These are phyloP conservation scores for Rhinolophus ferrumequinum DNA, from an alignment of 2,113 vertebrate genomes.

Conservation along the genomic window DNA sequence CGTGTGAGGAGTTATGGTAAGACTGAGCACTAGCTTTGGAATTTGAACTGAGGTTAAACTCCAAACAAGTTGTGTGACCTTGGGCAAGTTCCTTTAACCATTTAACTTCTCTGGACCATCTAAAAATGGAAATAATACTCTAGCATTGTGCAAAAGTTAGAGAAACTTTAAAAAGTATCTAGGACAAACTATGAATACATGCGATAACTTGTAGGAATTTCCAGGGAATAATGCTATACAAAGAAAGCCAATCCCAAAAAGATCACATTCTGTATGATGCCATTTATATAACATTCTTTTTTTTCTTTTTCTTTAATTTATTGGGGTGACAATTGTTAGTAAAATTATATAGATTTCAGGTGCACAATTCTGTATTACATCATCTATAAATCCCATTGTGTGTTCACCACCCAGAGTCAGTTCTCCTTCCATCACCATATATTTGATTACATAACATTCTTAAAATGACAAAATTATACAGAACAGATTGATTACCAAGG, in stretches of 20 bases:
- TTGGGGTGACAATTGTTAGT: no score
- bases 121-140: slow-evolving; percentile 22
- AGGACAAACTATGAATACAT: background rate
- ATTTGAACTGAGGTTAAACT: slow-evolving; percentile 39
- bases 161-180: slow-evolving; percentile 33
- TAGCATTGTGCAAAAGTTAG: background rate
- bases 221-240: background rate
- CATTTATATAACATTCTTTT: slow-evolving; percentile 16
- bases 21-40: background rate
- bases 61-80: slow-evolving; percentile 26
- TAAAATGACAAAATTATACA: slow-evolving; percentile 8
- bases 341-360: no score
- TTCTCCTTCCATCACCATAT: no score
- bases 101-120: background rate
- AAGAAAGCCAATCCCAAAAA: background rate
- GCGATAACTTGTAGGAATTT: background rate
- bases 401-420: no score
- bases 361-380: no score
- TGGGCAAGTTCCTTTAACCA: background rate
- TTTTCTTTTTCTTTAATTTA: no score
- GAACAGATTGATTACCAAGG: background rate
- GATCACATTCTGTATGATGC: background rate
- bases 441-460: slow-evolving; percentile 19
- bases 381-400: no score
- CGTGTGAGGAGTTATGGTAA: background rate